Evolutionary conservation across 2,888 invertebrate species (phyloP), one percentile per base, ranked within the genome.

Genomic region (Creontiades dilutus): DNA sequence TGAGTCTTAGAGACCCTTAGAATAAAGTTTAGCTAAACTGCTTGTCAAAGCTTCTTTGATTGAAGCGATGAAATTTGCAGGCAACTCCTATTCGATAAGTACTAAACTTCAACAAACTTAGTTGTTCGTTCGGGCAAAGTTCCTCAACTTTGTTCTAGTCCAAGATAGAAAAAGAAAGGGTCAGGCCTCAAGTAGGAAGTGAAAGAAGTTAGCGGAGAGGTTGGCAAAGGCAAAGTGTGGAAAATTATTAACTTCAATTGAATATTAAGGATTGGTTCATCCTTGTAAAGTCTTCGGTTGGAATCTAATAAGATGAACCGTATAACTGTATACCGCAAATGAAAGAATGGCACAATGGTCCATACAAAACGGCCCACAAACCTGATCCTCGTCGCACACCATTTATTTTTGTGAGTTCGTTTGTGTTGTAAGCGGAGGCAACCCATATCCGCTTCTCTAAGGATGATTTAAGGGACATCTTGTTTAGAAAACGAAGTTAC

Each of bases 31-130:
- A 23, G 82, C 82, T 52, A 52, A 82, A 82, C 82, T 82, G 52
- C 52, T 82, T 82, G 82, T 82, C 82, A 52, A 52, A 82, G 82
- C 82, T 82, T 82, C 82, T 82, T 82, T 52, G 82, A 82, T 82
- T 82, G 82, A 52, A 82, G 52, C 82, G 82, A 82, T 82, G 82
- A 52, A 82, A 82, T 82, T 82, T 82, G 82, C 52, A 82, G 82
- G 82, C 82, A 82, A 82, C 82, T 82, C 52, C 48, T 47, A 82
- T 82, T 82, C 82, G 82, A 52, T 82, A 82, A 82, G 82, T 82
- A 82, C 52, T 52, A 52, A 52, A 82, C 48, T 82, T 82, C 27
- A 78, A 46, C 82, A 82, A 82, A 82, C 82, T 82, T n/a, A 37
- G 23, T 81, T 81, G 48, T 48, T 46, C 78, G 37, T 2, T 0